Evolutionary conservation across 2,797 vertebrate genomes (phyloP), one percentile per base, ranked within the genome.

Genomic region (Bovichtus variegatus): DNA sequence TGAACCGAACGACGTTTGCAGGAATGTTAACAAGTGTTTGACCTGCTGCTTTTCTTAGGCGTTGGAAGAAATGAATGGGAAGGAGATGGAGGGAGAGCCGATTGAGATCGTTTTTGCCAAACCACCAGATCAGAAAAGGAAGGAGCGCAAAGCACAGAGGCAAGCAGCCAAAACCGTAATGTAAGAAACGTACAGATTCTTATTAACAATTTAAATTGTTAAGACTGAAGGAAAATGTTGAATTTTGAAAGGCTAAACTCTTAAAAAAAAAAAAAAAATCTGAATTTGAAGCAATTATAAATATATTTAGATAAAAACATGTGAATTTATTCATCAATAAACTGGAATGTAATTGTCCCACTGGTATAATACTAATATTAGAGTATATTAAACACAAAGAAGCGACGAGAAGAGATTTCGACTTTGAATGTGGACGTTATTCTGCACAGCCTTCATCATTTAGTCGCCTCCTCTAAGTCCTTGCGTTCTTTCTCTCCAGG

Each of bases 31-130:
- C 19, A 1, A 2, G 15, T 2, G 47, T 59, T 5, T 3, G 11
- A 23, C 11, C 23, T 5, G 3, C 43, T 90, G 60, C 81, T 88
- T 87, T 82, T 83, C 89, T 71, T 88, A 99, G 97, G 98, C 97
- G 25, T 93, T 99, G 95, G 96, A 97, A 66, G 97, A 97, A 92
- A 96, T 99, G 97, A 98, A 99, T 78, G 98, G 97, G 58, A 97
- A 97, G 93, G 96, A 97, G 88, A 94, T 99, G 92, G 98, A 99
- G 90, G 98, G 98, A 72, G 98, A 99, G 87, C 95, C 95, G 72
- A 97, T 99, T 72, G 97, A 99, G 95, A 98, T 99, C 38, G 98
- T 99, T 88, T 98, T 99, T 82, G 97, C 98, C 78, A 99, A 99
- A 85, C 98, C 98, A 66, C 98, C 98, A 13, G 97, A 99, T 94